phyloP scores from a whole-genome alignment of 2,797 vertebrate species.

The Cyclura pinguis region DNA sequence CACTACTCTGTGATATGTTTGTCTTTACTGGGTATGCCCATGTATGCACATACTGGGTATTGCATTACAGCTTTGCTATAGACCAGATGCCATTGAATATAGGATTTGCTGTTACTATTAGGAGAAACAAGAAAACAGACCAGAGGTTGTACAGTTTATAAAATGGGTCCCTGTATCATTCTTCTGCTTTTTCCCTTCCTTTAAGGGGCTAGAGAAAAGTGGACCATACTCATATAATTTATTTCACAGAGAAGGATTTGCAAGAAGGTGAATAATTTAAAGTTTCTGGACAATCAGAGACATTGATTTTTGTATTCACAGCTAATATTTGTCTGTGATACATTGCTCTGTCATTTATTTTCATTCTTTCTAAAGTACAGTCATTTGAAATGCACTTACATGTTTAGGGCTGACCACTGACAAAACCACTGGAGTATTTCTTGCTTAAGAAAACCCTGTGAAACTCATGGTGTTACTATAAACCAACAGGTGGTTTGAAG shows the following conservation, averaged over 20 bases:
- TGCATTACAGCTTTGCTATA: constrained; percentile 63
- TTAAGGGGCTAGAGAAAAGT: constrained; percentile 48
- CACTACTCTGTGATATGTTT: constrained; percentile 27
- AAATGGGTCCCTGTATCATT: constrained; percentile 33
- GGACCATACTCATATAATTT: background rate
- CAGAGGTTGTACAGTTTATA: constrained; percentile 31
- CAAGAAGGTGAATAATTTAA: background rate
- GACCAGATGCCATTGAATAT: constrained; percentile 43
- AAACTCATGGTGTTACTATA: too few species aligned
- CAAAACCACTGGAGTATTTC: background rate
- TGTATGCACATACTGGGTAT: constrained; percentile 45
- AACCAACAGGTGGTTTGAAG: too few species aligned
- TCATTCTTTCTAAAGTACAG: accelerated
- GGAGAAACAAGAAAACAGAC: constrained; percentile 52
- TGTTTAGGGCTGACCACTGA: background rate
- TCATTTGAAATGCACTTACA: background rate
- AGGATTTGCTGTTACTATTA: constrained; percentile 70
- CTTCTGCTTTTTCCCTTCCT: background rate
- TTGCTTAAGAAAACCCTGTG: too few species aligned
- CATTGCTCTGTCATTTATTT: background rate
- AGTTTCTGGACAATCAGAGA: background rate
- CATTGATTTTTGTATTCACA: constrained; percentile 19
- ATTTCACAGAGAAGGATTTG: constrained; percentile 1
- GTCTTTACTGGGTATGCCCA: background rate
- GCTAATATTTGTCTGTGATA: background rate